Base-by-base conservation (phyloP, 2,797 vertebrate genomes). In the Morelia viridis region DNA sequence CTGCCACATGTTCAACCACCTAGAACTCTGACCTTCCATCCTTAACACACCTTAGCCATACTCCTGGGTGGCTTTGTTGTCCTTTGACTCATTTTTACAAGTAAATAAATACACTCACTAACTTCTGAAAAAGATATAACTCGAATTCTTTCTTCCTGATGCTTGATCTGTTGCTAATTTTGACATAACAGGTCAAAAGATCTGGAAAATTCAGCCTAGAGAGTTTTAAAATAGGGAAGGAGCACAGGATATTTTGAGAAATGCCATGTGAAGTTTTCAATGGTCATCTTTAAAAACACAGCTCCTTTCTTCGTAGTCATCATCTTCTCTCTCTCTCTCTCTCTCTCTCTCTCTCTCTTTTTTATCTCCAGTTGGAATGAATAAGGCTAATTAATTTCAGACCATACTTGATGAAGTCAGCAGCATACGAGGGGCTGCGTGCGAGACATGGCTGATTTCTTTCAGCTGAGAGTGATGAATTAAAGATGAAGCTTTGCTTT, bases 301-400 rank as follows among this genome's bases (percentile, higher is more conserved):
- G 97, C 94, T 97, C 97, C 96, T 97, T 98, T 97, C 97, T 97
- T 97, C 97, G 11, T 80, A 3, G 17, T 71, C 17, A 4, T 76
- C 1, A 3, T 76, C 17, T 9, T 41, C 61, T 62, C 2, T 68
- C 64, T 68, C 1, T n/a, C 28, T 65, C 64, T 15, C 0, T 68
- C 1, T 35, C 4, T 65, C 26, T 64, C 10, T 65, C 0, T 65
- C 41, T 96, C 97, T 96, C 96, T 41, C 15, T 50, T 84, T 56
- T 85, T 10, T n/a, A 35, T 71, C 35, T 24, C 97, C 97, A 97
- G 97, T 97, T 97, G 97, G 97, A 97, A 98, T 97, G 97, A 98
- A 98, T 97, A 97, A 98, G 96, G 97, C 97, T 98, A 97, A 97
- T 98, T 98, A 98, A 98, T 98, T 98, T 98, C 97, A 98, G 97